Evolutionary conservation across 2,888 invertebrate species (phyloP).

Genomic region (Tachina lurida): DNA sequence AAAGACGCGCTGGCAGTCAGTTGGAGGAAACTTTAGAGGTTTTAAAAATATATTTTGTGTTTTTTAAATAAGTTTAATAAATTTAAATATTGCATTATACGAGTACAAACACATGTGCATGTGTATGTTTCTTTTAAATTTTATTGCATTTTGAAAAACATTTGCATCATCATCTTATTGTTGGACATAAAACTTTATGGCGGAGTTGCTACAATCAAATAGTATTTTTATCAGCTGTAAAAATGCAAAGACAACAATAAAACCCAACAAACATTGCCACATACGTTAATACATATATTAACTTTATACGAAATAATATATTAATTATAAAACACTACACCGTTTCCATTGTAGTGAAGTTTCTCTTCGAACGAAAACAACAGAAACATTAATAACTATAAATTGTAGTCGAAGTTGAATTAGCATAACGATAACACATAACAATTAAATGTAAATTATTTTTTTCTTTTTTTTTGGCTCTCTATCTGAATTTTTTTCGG

Average conservation of each 20-base stretch:
- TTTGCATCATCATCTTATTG: constrained; percentile 64
- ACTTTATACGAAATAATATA: not conserved
- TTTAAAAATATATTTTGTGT: not conserved
- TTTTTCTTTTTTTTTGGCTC: too few species aligned
- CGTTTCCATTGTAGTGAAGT: not conserved
- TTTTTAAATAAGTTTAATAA: not conserved
- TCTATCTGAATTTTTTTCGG: too few species aligned
- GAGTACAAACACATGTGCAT: too few species aligned
- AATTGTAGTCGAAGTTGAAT: too few species aligned
- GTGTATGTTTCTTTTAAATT: constrained; percentile 21
- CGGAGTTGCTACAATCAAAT: constrained; percentile 41
- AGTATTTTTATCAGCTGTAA: constrained; percentile 25
- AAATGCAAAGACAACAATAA: constrained; percentile 45
- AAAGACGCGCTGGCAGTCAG: constrained; percentile 27
- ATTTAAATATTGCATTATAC: constrained; percentile 6
- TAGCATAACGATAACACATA: too few species aligned
- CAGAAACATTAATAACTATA: too few species aligned
- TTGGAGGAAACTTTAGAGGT: not conserved
- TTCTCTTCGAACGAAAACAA: too few species aligned
- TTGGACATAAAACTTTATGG: constrained; percentile 53
- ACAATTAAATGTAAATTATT: too few species aligned
- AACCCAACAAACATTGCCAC: constrained; percentile 70
- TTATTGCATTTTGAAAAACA: constrained; percentile 26
- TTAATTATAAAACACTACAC: constrained; percentile 2
- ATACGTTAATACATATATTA: not conserved